Percentiles rank a stretch among this genome's conserved stretches.
These are phyloP conservation scores for Eupeodes latifasciatus DNA, from an alignment of 2,888 invertebrate genomes.

Conservation along the genomic window DNA sequence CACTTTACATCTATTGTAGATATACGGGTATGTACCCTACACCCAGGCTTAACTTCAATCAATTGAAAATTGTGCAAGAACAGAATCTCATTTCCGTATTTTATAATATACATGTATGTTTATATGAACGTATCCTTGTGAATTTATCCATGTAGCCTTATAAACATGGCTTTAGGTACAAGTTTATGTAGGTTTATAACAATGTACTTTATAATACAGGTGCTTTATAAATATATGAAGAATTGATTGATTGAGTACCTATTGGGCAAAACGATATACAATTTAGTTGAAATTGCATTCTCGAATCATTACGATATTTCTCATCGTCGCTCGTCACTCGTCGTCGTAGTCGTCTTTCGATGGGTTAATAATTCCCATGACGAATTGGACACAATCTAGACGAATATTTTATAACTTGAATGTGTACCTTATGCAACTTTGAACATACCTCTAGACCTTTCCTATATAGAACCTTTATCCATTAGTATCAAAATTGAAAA, in stretches of 20 bases:
- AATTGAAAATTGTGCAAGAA: conserved; percentile 27
- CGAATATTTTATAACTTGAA: not conserved
- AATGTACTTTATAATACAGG: not conserved
- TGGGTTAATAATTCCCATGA: not conserved
- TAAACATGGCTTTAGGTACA: not conserved
- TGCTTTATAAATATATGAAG: not conserved
- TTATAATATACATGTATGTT: not conserved
- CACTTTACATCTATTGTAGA: not conserved
- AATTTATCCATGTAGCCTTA: not conserved
- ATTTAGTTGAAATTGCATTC: conserved; percentile 17
- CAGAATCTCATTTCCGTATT: conserved; percentile 30
- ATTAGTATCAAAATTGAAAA: not conserved
- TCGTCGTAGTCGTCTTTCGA: too few species aligned
- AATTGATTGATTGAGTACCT: not conserved
- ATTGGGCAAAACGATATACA: not conserved
- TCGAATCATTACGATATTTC: conserved; percentile 1
- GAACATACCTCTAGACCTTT: not conserved
- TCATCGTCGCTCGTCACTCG: too few species aligned
- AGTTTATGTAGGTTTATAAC: not conserved
- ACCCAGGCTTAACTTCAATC: conserved; percentile 20
- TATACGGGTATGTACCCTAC: too few species aligned
- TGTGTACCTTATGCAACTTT: not conserved
- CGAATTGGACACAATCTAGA: conserved; percentile 2
- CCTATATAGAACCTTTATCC: not conserved
- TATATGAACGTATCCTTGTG: too few species aligned